Base-by-base conservation (phyloP, 2,113 vertebrate species). In the Propithecus coquereli region DNA sequence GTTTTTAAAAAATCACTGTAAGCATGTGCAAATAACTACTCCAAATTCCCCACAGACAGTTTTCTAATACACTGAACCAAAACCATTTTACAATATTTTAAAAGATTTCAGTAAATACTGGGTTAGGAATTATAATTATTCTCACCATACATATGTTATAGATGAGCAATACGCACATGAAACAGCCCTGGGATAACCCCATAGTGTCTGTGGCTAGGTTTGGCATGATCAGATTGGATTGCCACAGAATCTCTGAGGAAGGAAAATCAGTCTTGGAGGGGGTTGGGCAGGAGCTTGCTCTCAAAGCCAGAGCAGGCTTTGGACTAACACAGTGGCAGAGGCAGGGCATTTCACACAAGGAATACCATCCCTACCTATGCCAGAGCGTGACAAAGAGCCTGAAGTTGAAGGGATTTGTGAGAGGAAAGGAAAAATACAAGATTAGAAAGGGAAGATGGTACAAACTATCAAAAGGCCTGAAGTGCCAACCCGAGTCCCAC, bases 31-130 rank as follows among this genome's bases (percentile, higher is more conserved):
- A 76, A 81, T 66, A 92, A 79, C 23, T 80, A 79, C 66, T 88
- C 22, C 47, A 85, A 94, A 84, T 83, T 81, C 90, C 50, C 40
- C 25, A 47, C 6, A 45, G 14, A 54, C 3, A 40, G 16, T 52
- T 91, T 95, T 83, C 37, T 91, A 47, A 84, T 40, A 80, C 25
- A 73, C 9, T 30, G 14, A 84, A 47, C 20, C 37, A 87, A 91
- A 97, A 81, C 14, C 23, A 94, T 63, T 70, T 90, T 70, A 74
- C 34, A 76, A 27, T 80, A 76, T 74, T 89, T 91, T 57, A 80
- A 92, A 85, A 68, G 17, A 84, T 61, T 93, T 71, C 32, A 92
- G 12, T 40, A 54, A 88, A 80, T 22, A 70, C 2, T 52, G 16
- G 47, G 27, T 40, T 83, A 80, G 32, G 37, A 94, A 77, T 52